These are phyloP conservation scores for Rallus limicola DNA, from an alignment of 2,113 vertebrate genomes.

Conservation along the genomic window DNA sequence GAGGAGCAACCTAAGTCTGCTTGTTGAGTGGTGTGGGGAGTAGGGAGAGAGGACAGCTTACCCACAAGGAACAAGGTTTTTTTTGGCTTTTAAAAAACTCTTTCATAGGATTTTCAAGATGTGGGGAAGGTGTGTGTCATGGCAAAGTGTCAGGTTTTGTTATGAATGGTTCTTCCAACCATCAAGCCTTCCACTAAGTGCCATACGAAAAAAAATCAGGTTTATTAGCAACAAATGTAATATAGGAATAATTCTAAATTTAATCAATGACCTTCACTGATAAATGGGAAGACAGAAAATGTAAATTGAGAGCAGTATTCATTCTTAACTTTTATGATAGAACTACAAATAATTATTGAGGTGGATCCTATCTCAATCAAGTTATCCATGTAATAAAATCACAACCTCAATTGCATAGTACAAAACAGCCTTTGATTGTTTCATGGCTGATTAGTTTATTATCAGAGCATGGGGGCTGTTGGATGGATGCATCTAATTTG, in stretches of 20 bases:
- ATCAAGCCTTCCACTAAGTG: background rate
- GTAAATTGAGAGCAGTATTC: background rate
- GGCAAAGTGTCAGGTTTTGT: background rate
- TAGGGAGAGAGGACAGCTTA: background rate
- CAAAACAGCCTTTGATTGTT: background rate
- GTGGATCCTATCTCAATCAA: background rate
- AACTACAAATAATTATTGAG: slow-evolving; percentile 17
- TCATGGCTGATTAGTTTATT: background rate
- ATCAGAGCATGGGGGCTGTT: background rate
- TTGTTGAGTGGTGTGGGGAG: background rate
- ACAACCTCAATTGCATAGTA: background rate
- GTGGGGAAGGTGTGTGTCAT: background rate
- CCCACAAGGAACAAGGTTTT: too few species aligned
- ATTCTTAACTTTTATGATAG: background rate
- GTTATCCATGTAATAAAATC: background rate
- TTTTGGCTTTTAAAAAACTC: too few species aligned
- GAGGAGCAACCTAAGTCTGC: background rate
- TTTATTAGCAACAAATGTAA: background rate
- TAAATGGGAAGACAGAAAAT: background rate
- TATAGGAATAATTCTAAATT: slow-evolving; percentile 1
- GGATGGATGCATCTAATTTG: background rate
- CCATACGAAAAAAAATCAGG: accelerated
- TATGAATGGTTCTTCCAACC: background rate
- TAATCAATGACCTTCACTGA: background rate
- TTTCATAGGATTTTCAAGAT: background rate